A percentile compares a stretch with the other conserved stretches of the same genome.
Conservation (phyloP, 2,888 invertebrate genomes). For the Syritta pipiens region DNA sequence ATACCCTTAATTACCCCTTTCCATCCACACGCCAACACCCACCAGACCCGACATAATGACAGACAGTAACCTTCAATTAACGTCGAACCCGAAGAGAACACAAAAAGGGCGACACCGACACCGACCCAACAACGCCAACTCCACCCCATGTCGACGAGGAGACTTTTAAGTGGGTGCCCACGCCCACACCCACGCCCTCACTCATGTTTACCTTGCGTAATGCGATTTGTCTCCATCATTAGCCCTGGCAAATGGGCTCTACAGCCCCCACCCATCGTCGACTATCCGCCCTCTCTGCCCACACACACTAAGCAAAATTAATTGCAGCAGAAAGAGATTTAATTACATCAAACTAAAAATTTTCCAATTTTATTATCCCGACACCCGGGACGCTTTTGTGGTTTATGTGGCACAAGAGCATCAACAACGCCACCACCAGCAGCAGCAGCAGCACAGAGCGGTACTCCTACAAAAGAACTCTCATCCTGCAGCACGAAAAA, state of each 20-base stretch:
- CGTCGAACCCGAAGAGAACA: constrained; percentile 17
- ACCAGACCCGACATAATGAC: not conserved
- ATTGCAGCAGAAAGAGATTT: constrained; percentile 41
- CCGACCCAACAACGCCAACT: no score
- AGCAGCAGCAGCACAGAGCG: no score
- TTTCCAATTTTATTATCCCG: constrained; percentile 26
- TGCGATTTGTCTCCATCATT: constrained; percentile 52
- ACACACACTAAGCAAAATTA: not conserved
- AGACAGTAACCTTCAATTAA: constrained; percentile 34
- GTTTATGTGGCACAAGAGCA: not conserved
- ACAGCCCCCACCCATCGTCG: not conserved
- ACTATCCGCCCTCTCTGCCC: not conserved
- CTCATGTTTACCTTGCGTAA: constrained; percentile 38
- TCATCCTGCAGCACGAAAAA: not conserved
- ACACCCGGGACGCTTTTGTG: constrained; percentile 15
- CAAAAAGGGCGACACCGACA: not conserved
- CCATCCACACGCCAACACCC: not conserved
- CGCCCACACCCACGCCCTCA: no score
- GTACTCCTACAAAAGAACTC: not conserved
- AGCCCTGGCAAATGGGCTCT: constrained; percentile 22
- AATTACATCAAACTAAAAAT: constrained; percentile 54
- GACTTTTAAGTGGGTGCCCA: constrained; percentile 12
- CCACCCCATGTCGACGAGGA: not conserved
- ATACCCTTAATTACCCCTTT: constrained; percentile 2
- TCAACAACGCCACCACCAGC: not conserved